Base-by-base conservation (phyloP, 2,888 invertebrate species). In the Orthonychiurus folsomi region DNA sequence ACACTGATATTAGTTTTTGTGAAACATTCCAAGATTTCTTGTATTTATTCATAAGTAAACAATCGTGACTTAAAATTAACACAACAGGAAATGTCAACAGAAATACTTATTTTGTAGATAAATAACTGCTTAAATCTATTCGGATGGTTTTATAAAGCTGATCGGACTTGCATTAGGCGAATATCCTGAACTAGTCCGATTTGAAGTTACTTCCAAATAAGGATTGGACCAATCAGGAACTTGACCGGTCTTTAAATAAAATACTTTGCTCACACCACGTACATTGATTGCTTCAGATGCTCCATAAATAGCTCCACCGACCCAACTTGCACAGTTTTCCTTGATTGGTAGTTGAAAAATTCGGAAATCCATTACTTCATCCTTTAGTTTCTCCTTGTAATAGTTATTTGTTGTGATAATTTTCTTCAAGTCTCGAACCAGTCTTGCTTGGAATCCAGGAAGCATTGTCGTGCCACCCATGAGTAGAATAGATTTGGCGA, bases 381-480 rank as follows among this genome's bases (percentile, higher is more conserved):
- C 64, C 9, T 58, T 65, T 26, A 79, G 80, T 61, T 82, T 80
- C 1, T 81, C 81, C 69, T 81, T 80, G 76, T 89, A 87, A 1
- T 82, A 79, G 50, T 82, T 80, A n/a, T 75, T 74, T 0, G 60
- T 59, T 70, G 81, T 80, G 26, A 81, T 77, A n/a, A 86, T 76
- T 54, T 91, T 81, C 63, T 81, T 75, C 62, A 96, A 79, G 78
- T 96, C 96, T 1, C 83, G 79, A 69, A 85, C 83, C 1, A 97
- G 80, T 60, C 96, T 83, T 24, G 88, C 82, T 74, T 84, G 82
- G 73, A 97, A 86, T 0, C 96, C 96, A 61, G 86, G 86, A 68
- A 89, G 79, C 83, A 88, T 86, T 0, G 87, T 81, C 1, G 88
- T 86, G 15, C 97, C 97, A 47, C 96, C 97, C 61, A 88, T 84